Evolutionary conservation across 2,113 vertebrate genomes (phyloP), one percentile per base, ranked within the genome.

Genomic region (Scopus umbretta): DNA sequence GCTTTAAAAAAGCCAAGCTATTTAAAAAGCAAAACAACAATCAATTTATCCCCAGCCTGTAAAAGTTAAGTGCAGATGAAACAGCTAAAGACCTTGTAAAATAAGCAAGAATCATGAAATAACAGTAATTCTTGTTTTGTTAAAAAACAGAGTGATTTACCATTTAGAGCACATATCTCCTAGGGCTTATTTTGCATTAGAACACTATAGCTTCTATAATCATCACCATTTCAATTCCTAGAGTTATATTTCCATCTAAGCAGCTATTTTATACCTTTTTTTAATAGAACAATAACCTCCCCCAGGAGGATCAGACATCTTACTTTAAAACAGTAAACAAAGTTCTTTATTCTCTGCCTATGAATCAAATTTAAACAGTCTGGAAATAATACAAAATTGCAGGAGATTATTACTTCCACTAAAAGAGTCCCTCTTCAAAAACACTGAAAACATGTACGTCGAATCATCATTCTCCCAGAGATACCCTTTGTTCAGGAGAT

Each of bases 261-360:
- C 34, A 91, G 87, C 87, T 91, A 94, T 86, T 96, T 96, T 92
- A 2, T 96, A 83, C 91, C 86, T 90, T 82, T 92, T 92, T 90
- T 96, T 91, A 97, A 94, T 97, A 92, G 94, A 95, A 94, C 84
- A 97, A 95, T 92, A 97, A 96, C 89, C 78, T 97, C 74, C 89
- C 94, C 32, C 90, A 91, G 89, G 91, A 97, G 93, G 82, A 94
- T 93, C 47, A 93, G 89, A 90, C 91, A 95, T 94, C 67, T 45
- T 63, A 58, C 89, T 94, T 90, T 81, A 79, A 94, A 88, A 80
- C 84, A 86, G 93, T 95, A 96, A 96, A 95, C 96, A 83, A 92
- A 95, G 53, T 96, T 94, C 71, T 93, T 96, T 86, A 94, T 95
- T 94, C 59, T 74, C 71, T 95, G 87, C 38, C 89, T 88, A 78